Evolutionary conservation across 2,113 vertebrate species (phyloP), one percentile per base, ranked within the genome.

Genomic region (Paracanthobrama guichenoti): DNA sequence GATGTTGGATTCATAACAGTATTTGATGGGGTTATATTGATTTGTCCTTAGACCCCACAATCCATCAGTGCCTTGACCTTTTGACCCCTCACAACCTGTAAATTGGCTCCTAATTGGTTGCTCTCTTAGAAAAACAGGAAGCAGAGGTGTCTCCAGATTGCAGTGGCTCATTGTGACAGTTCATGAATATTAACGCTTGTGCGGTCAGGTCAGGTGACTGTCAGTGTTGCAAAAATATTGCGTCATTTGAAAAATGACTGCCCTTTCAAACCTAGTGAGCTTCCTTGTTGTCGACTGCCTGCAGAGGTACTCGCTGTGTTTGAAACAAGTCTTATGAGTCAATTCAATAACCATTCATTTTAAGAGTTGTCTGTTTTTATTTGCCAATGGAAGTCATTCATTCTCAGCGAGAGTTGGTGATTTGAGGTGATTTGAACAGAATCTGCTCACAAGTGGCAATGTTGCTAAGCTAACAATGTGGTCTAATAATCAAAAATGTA

Each of bases 31-130:
- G 74, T 89, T 50, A 81, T 89, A 91, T 90, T 90, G 90, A 93
- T 86, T 86, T 85, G 60, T 78, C 86, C 86, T 84, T 78, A 85
- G 82, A 89, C 59, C 91, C 90, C 81, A 87, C 88, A 88, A 90
- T 92, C 91, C 87, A 90, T 92, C 91, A 91, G 86, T 86, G 85
- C 26, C 77, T 12, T 86, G 90, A 92, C 92, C 92, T 91, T 88
- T 24, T 92, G 83, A 89, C 87, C 91, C 76, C 84, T 46, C 60
- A 88, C 86, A 89, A 79, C 86, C 89, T 60, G 77, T 86, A 92
- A 94, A 93, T 93, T 91, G 92, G 91, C 88, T 88, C 89, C 89
- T 93, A 92, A 91, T 88, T 89, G 91, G 87, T 50, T 42, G 87
- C 28, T 72, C 88, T 64, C 9, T 53, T 67, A 50, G 53, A 72